A percentile compares a stretch with the other conserved stretches of the same genome.
phyloP scores from a whole-genome alignment of 2,888 invertebrate genomes.

The Euplagia quadripunctaria region DNA sequence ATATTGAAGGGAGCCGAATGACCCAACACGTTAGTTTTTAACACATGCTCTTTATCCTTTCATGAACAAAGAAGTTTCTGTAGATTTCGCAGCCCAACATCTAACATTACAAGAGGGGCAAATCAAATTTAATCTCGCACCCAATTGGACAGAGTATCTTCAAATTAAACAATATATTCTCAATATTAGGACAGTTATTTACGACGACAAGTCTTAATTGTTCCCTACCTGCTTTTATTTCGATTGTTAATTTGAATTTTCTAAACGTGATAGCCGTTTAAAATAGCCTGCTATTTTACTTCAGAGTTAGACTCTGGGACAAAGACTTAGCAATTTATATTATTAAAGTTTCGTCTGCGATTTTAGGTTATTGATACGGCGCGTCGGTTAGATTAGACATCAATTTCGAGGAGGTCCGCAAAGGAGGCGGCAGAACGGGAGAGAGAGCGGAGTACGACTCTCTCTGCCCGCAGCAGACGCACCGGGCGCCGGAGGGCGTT shows the following conservation, averaged over 20 bases:
- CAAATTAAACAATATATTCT: constrained; percentile 47
- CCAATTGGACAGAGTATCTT: constrained; percentile 46
- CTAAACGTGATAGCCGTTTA: neutral
- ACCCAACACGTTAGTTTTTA: too few relatives aligned
- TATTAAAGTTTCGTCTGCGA: neutral
- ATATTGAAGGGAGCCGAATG: too few relatives aligned
- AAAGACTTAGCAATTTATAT: neutral
- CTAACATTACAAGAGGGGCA: constrained; percentile 42
- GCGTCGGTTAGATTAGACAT: too few relatives aligned
- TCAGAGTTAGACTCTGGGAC: neutral
- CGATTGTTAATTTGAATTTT: constrained; percentile 11
- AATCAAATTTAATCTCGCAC: constrained; percentile 52
- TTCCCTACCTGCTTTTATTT: constrained; percentile 17
- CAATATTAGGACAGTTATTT: constrained; percentile 45
- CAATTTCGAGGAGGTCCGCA: too few relatives aligned
- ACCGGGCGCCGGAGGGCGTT: too few relatives aligned
- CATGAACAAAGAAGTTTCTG: neutral
- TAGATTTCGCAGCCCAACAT: constrained; percentile 23
- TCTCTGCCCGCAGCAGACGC: too few relatives aligned
- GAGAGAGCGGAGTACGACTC: too few relatives aligned
- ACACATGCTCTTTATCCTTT: too few relatives aligned
- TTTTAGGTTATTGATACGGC: neutral
- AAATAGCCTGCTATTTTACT: neutral
- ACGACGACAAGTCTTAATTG: constrained; percentile 26
- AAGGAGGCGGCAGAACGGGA: too few relatives aligned